Evolutionary conservation across 1,140 invertebrate genomes (phyloP).

Genomic region (Bemisia tabaci): DNA sequence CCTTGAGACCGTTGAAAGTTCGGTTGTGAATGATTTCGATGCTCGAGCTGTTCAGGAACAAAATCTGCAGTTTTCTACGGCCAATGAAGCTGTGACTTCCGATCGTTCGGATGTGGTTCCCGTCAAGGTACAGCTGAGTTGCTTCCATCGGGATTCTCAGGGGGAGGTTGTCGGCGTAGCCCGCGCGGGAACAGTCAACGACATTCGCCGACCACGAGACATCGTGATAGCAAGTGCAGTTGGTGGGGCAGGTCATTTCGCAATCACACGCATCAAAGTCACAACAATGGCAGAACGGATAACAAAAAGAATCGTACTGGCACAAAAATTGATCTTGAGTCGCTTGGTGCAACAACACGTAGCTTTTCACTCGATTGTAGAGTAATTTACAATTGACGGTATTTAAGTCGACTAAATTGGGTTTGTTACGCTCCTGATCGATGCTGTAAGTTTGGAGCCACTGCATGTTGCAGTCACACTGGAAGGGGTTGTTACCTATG

Average conservation of each 20-base stretch:
- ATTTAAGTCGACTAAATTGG: constrained; percentile 72
- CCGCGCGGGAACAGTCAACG: constrained; percentile 68
- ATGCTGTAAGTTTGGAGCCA: constrained; percentile 72
- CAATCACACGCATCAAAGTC: constrained; percentile 89
- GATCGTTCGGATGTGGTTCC: constrained; percentile 62
- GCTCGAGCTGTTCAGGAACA: constrained; percentile 73
- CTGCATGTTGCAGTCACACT: constrained; percentile 77
- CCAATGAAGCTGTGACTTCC: constrained; percentile 82
- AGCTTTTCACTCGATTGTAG: constrained; percentile 64
- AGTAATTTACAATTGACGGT: constrained; percentile 75
- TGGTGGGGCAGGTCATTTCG: constrained; percentile 84
- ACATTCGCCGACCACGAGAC: constrained; percentile 84
- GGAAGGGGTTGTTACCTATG: constrained; percentile 77
- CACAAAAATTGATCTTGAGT: constrained; percentile 78
- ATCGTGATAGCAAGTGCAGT: constrained; percentile 85
- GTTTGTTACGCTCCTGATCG: constrained; percentile 64
- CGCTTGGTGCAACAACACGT: constrained; percentile 67
- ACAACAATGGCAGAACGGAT: constrained; percentile 73
- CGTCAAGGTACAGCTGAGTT: constrained; percentile 76
- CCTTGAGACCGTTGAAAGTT: constrained; percentile 75
- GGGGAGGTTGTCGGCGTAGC: constrained; percentile 55
- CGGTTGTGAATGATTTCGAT: constrained; percentile 76
- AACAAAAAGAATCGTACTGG: constrained; percentile 80
- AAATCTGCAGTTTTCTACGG: constrained; percentile 62
- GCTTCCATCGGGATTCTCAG: constrained; percentile 84